phyloP scores from a whole-genome alignment of 2,888 invertebrate species.

The Drosophila tanythrix region DNA sequence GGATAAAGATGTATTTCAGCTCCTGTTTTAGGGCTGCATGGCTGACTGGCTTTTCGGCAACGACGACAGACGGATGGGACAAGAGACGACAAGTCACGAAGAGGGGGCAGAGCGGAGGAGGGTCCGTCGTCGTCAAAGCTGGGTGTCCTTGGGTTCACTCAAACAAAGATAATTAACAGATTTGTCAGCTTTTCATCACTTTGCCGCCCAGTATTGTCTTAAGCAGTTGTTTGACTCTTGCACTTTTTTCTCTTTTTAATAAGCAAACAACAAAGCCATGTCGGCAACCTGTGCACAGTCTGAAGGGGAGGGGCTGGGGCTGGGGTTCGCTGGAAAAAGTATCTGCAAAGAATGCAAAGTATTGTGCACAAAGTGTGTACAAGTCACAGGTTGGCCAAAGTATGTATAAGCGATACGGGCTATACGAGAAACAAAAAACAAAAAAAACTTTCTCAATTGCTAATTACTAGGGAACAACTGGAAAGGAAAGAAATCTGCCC shows the following conservation, averaged over 20 bases:
- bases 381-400: slow-evolving; percentile 15
- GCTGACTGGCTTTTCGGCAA: slow-evolving; percentile 21
- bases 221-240: slow-evolving; percentile 78
- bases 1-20: slow-evolving; percentile 33
- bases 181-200: slow-evolving; percentile 81
- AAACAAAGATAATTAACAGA: slow-evolving; percentile 81
- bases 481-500: slow-evolving; percentile 3
- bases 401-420: slow-evolving; percentile 19
- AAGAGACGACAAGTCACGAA: background rate
- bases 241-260: slow-evolving; percentile 61
- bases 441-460: slow-evolving; percentile 64
- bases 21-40: slow-evolving; percentile 14
- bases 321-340: slow-evolving; percentile 11
- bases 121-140: background rate
- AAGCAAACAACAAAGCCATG: slow-evolving; percentile 26
- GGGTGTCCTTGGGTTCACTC: slow-evolving; percentile 49
- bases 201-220: slow-evolving; percentile 62
- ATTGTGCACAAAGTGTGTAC: slow-evolving; percentile 42
- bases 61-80: background rate
- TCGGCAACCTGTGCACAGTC: slow-evolving; percentile 21
- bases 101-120: background rate
- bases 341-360: slow-evolving; percentile 59
- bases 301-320: background rate
- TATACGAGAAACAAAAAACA: slow-evolving; percentile 19
- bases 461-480: slow-evolving; percentile 63